Evolutionary conservation across 2,113 vertebrate genomes (phyloP).

Genomic region (Oreochromis tanganicae): DNA sequence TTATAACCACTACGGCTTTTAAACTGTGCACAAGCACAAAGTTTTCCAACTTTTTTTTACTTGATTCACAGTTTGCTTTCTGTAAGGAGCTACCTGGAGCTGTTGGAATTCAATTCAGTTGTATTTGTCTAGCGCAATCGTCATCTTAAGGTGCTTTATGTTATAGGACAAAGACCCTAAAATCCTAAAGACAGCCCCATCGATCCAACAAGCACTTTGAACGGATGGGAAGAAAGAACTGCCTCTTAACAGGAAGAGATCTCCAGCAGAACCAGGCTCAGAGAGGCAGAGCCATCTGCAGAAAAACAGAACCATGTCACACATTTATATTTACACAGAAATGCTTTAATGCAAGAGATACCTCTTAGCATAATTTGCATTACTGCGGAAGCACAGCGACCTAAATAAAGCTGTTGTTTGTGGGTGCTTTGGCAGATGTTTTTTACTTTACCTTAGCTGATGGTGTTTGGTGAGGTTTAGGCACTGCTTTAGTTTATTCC

Average conservation of each 20-base stretch:
- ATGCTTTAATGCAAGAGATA: neutral
- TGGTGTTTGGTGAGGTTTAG: neutral
- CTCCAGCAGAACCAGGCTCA: neutral
- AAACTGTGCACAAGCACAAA: neutral
- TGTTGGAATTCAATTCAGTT: neutral
- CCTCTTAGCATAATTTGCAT: neutral
- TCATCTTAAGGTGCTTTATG: neutral
- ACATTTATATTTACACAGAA: neutral
- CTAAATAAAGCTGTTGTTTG: neutral
- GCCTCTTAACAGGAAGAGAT: rapidly evolving
- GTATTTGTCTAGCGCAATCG: rapidly evolving
- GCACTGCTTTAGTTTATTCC: neutral
- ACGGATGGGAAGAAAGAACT: neutral
- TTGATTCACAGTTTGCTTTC: neutral
- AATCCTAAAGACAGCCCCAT: neutral
- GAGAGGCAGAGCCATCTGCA: neutral
- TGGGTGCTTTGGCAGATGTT: neutral
- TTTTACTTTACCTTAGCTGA: neutral
- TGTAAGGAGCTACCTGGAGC: neutral
- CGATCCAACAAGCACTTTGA: neutral
- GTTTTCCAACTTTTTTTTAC: neutral
- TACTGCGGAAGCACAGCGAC: neutral
- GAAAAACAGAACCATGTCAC: neutral
- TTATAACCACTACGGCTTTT: neutral
- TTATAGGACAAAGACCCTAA: neutral